Evolutionary conservation across 1,140 invertebrate species (phyloP).

Genomic region (Drosophila setifemur): DNA sequence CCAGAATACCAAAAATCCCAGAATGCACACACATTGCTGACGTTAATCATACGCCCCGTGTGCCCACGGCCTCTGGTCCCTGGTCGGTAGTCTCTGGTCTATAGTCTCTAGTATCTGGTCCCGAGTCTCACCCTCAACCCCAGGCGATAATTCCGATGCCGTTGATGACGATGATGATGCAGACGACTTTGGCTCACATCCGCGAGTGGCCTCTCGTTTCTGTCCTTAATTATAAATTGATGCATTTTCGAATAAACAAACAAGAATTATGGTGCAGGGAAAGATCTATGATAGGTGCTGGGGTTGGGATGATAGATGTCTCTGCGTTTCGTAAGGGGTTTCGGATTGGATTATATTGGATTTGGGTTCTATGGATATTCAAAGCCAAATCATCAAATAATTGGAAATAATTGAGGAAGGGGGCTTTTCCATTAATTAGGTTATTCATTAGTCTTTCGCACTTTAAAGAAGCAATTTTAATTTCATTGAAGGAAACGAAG

Average conservation of each 20-base stretch:
- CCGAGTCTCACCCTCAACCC: conserved; percentile 33
- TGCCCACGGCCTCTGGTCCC: background rate
- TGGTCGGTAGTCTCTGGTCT: background rate
- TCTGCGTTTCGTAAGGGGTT: conserved; percentile 13
- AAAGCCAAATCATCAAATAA: conserved; percentile 15
- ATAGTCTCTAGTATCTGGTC: background rate
- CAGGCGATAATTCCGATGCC: conserved; percentile 6
- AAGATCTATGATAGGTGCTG: conserved; percentile 33
- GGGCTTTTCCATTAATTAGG: conserved; percentile 2
- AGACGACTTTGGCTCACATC: conserved; percentile 63
- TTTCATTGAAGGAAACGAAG: no score
- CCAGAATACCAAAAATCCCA: conserved; percentile 26
- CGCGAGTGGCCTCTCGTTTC: conserved; percentile 50
- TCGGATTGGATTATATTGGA: background rate
- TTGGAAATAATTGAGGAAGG: background rate
- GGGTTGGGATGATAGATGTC: conserved; percentile 7
- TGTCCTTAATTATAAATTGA: conserved; percentile 79
- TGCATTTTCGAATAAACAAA: conserved; percentile 64
- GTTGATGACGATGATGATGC: conserved; percentile 46
- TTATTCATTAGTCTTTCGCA: background rate
- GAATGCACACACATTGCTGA: conserved; percentile 25
- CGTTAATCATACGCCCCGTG: conserved; percentile 78
- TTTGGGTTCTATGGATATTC: conserved; percentile 17
- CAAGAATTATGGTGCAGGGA: conserved; percentile 34
- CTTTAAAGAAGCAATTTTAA: no score